Percentiles rank a stretch among this genome's conserved stretches.
These are phyloP conservation scores for Anguilla anguilla DNA, from an alignment of 2,797 vertebrate genomes.

Conservation along the genomic window DNA sequence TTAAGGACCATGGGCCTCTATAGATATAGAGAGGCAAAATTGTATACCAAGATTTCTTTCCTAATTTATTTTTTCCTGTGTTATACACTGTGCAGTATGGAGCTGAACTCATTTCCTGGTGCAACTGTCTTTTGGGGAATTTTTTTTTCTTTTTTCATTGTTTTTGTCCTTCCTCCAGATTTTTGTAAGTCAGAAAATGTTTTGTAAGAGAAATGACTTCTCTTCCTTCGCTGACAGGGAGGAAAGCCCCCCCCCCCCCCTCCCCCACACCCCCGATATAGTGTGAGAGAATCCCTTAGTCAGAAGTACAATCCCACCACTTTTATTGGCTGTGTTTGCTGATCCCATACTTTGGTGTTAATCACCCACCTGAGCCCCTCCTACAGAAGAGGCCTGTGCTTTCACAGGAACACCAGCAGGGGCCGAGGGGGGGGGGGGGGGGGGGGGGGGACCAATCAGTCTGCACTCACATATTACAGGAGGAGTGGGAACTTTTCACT, in stretches of 20 bases:
- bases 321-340: slow-evolving; percentile 61
- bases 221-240: not conserved
- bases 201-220: not conserved
- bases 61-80: not conserved
- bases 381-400: not conserved
- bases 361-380: slow-evolving; percentile 17
- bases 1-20: not conserved
- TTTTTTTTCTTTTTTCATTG: not conserved
- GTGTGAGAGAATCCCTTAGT: slow-evolving; percentile 42
- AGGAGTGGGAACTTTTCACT: not conserved
- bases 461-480: not conserved
- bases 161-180: not conserved
- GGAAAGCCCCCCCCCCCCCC: not conserved
- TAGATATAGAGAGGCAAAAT: not conserved
- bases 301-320: slow-evolving; percentile 54
- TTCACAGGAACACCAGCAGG: not conserved
- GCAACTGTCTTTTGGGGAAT: not conserved
- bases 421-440: not conserved
- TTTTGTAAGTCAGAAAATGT: not conserved
- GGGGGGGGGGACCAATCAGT: not conserved
- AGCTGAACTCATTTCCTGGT: not conserved
- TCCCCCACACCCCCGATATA: not conserved
- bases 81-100: not conserved
- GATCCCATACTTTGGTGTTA: slow-evolving; percentile 56
- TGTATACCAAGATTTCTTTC: not conserved